Evolutionary conservation across 2,113 vertebrate genomes (phyloP), one percentile per base, ranked within the genome.

Genomic region (Bungarus multicinctus): DNA sequence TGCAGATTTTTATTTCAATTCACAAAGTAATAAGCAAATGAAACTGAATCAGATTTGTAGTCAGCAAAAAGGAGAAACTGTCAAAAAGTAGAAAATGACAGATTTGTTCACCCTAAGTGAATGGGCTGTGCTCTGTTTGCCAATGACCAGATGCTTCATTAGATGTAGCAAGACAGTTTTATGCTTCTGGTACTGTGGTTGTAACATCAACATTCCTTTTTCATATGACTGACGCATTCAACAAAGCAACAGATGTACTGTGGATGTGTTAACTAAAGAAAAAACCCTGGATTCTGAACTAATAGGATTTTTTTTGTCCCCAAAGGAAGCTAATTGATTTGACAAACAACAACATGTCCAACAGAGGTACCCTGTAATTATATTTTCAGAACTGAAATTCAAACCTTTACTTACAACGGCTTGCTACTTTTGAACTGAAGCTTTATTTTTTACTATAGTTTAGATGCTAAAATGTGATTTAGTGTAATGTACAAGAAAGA

Each of bases 391-490:
- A 85, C 85, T 60, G 27, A 54, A 85, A 74, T 25, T 6, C 4
- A 60, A 47, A 89, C 0, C 85, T 34, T 9, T 4, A 14, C 0
- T 0, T 43, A 0, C 14, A 22, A 30, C 1, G 7, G 54, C 90
- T 91, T 87, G 8, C 43, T 87, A 25, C 47, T n/a, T 69, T 47
- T 87, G 25, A 53, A n/a, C 54, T 34, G 27, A 74, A 86, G 34
- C 43, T 4, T 90, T 34, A 85, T 93, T 93, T 52, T 60, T 64
- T 47, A 90, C 54, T 9, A 57, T 53, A 86, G n/a, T 81, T 18
- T 64, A 39, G 54, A 18, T 27, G 27, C n/a, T 90, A 23, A 90
- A 86, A 86, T 90, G 45, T 53, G 25, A 90, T 52, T 64, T 93
- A 89, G 3, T 60, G 39, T 55, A 52, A 85, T 27, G 0, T 55